phyloP scores from a whole-genome alignment of 2,888 invertebrate species.

The Hirtodrosophila duncani region DNA sequence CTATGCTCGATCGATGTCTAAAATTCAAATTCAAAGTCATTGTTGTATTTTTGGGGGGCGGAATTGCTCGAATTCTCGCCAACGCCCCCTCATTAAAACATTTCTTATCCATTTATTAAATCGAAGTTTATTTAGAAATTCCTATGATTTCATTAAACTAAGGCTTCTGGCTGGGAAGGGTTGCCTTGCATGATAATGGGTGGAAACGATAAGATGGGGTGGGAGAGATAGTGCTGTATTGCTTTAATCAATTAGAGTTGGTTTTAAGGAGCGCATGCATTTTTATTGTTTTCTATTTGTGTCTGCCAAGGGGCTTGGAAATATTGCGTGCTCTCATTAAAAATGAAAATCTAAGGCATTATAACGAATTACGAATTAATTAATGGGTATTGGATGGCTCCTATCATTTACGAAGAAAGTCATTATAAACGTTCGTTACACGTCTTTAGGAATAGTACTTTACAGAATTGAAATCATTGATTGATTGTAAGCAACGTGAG shows the following conservation, averaged over 20 bases:
- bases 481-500: too few relatives aligned
- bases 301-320: constrained; percentile 7
- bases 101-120: constrained; percentile 7
- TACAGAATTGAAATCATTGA: not conserved
- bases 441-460: not conserved
- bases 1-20: constrained; percentile 12
- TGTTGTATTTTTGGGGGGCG: too few relatives aligned
- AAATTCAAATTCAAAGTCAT: constrained; percentile 39
- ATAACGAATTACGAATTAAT: too few relatives aligned
- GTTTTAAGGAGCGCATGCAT: constrained; percentile 13
- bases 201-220: not conserved
- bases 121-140: constrained; percentile 32
- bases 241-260: constrained; percentile 24
- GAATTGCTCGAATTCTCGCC: too few relatives aligned
- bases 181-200: constrained; percentile 31
- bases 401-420: too few relatives aligned
- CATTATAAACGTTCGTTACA: too few relatives aligned
- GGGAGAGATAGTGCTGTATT: too few relatives aligned
- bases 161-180: constrained; percentile 13
- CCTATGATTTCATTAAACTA: constrained; percentile 41
- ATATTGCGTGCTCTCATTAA: too few relatives aligned
- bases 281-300: constrained; percentile 24
- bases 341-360: too few relatives aligned
- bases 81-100: constrained; percentile 10
- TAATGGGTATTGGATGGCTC: too few relatives aligned